phyloP scores from a whole-genome alignment of 2,797 vertebrate species.

The Megalops cyprinoides region DNA sequence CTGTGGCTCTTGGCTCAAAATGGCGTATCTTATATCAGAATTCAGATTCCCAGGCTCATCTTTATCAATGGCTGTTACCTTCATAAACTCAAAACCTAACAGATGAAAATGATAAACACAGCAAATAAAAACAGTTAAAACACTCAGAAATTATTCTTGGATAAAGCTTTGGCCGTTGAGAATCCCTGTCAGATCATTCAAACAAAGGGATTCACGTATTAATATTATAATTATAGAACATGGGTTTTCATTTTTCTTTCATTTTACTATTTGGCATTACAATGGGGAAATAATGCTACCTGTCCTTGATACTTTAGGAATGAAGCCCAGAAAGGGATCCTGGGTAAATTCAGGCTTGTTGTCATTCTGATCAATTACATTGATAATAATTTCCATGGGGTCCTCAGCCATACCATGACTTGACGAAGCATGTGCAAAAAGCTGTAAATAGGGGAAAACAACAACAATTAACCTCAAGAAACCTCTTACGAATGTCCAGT shows the following conservation, averaged over 20 bases:
- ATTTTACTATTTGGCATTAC: too few species aligned
- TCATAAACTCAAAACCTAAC: conserved; percentile 74
- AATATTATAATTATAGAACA: too few species aligned
- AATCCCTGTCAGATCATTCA: too few species aligned
- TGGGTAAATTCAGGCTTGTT: conserved; percentile 73
- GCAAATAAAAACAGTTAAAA: neutral
- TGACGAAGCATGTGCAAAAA: too few species aligned
- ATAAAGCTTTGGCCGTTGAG: too few species aligned
- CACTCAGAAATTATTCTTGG: too few species aligned
- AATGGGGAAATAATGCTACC: conserved; percentile 52
- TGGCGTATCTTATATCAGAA: conserved; percentile 68
- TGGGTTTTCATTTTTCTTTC: too few species aligned
- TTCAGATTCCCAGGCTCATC: conserved; percentile 65
- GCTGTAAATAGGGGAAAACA: too few species aligned
- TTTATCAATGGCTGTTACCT: conserved; percentile 68
- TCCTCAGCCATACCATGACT: conserved; percentile 65
- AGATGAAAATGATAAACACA: conserved; percentile 6
- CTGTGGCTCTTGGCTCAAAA: conserved; percentile 64
- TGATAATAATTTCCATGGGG: conserved; percentile 75
- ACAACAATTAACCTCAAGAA: neutral
- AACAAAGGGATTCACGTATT: too few species aligned
- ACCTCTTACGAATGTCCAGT: neutral
- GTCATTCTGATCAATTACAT: conserved; percentile 77
- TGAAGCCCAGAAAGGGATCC: conserved; percentile 66
- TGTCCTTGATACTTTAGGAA: conserved; percentile 67